Evolutionary conservation across 2,113 vertebrate genomes (phyloP).

Genomic region (Lagopus muta): DNA sequence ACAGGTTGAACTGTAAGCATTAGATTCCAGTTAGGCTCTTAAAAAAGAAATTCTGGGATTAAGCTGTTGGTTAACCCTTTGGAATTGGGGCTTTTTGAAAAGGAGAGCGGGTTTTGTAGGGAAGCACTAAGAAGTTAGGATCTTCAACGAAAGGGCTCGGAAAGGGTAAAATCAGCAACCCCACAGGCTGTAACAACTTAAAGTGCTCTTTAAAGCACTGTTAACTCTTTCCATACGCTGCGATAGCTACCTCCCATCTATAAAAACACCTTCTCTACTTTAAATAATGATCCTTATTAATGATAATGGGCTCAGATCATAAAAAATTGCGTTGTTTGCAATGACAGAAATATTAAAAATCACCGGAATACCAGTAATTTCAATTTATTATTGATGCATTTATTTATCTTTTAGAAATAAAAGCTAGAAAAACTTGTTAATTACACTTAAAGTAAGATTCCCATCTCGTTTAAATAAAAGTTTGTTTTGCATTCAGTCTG

Average conservation of each 20-base stretch:
- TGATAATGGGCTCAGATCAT: neutral
- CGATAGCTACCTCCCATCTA: neutral
- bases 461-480: neutral
- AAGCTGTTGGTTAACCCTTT: constrained; percentile 25
- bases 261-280: neutral
- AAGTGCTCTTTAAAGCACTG: neutral
- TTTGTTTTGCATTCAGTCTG: neutral
- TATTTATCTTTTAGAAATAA: neutral
- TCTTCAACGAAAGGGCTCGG: neutral
- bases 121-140: neutral
- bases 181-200: neutral
- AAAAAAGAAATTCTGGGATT: neutral
- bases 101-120: neutral
- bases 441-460: neutral
- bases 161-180: constrained; percentile 11
- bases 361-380: neutral
- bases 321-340: neutral
- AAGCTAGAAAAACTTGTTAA: neutral
- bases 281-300: constrained; percentile 5
- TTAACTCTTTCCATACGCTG: neutral
- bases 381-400: neutral
- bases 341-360: neutral
- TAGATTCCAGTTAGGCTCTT: neutral
- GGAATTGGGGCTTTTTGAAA: neutral
- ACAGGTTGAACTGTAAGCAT: neutral